These are phyloP conservation scores for Eupithecia abbreviata DNA, from an alignment of 2,888 invertebrate species.

Conservation along the genomic window DNA sequence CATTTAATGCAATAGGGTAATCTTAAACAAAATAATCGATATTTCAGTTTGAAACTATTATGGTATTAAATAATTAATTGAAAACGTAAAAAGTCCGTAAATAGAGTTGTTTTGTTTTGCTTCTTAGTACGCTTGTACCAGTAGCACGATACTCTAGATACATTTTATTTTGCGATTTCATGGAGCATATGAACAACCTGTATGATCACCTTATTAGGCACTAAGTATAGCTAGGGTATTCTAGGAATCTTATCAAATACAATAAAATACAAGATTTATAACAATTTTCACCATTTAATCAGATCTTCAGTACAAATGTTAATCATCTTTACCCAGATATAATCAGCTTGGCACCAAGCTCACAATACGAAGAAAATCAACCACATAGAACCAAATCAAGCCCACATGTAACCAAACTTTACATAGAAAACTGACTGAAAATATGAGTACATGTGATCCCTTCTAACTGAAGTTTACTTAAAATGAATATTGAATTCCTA, in stretches of 20 bases:
- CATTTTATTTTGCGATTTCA: no score
- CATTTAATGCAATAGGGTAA: no score
- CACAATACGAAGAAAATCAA: conserved; percentile 8
- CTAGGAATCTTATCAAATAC: neutral
- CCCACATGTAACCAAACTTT: neutral
- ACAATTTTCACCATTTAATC: conserved; percentile 1
- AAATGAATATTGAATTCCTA: neutral
- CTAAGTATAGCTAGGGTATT: neutral
- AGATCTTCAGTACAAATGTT: neutral
- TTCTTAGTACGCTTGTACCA: no score
- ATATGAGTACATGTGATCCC: neutral
- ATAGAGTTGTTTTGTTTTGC: no score
- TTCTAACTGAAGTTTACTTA: neutral
- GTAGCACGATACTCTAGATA: no score
- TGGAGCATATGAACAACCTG: no score
- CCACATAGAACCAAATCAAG: neutral
- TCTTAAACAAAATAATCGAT: no score
- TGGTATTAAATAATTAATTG: no score
- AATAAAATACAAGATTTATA: neutral
- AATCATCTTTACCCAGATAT: neutral
- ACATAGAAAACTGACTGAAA: neutral
- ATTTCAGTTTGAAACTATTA: no score
- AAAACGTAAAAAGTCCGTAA: no score
- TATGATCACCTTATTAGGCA: no score
- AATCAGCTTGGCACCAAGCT: conserved; percentile 1